A percentile compares a stretch with the other conserved stretches of the same genome.
phyloP scores from a whole-genome alignment of 1,140 invertebrate species.

The Spodoptera litura region DNA sequence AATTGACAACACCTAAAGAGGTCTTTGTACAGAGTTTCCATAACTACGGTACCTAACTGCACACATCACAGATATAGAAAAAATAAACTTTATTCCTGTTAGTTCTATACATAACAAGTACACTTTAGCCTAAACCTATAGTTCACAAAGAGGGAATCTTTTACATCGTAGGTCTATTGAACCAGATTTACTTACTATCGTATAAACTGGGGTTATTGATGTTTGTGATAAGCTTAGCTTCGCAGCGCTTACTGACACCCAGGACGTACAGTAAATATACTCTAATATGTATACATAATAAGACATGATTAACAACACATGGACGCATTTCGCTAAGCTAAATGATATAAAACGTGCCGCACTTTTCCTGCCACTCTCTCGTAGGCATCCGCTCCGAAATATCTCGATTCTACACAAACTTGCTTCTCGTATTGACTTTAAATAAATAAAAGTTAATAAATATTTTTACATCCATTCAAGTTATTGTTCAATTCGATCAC shows the following conservation, averaged over 20 bases:
- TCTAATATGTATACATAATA: slow-evolving; percentile 32
- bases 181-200: slow-evolving; percentile 29
- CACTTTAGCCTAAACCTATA: slow-evolving; percentile 61
- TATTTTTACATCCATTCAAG: slow-evolving; percentile 62
- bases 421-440: slow-evolving; percentile 59
- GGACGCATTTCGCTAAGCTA: slow-evolving; percentile 36
- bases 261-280: slow-evolving; percentile 13
- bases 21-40: slow-evolving; percentile 73
- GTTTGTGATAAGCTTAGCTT: slow-evolving; percentile 6
- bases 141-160: slow-evolving; percentile 52
- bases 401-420: slow-evolving; percentile 54
- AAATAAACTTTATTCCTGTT: slow-evolving; percentile 73
- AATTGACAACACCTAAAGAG: slow-evolving; percentile 73
- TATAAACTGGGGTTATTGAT: slow-evolving; percentile 1
- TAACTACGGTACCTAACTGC: slow-evolving; percentile 70
- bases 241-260: background rate
- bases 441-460: slow-evolving; percentile 73
- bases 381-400: slow-evolving; percentile 53
- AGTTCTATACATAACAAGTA: slow-evolving; percentile 75
- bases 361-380: slow-evolving; percentile 18
- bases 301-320: slow-evolving; percentile 36
- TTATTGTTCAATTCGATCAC: slow-evolving; percentile 59
- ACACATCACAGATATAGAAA: slow-evolving; percentile 81
- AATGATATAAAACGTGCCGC: slow-evolving; percentile 25
- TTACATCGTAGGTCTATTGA: slow-evolving; percentile 30